These are phyloP conservation scores for Andrena fulva DNA, from an alignment of 2,888 invertebrate genomes.

Conservation along the genomic window DNA sequence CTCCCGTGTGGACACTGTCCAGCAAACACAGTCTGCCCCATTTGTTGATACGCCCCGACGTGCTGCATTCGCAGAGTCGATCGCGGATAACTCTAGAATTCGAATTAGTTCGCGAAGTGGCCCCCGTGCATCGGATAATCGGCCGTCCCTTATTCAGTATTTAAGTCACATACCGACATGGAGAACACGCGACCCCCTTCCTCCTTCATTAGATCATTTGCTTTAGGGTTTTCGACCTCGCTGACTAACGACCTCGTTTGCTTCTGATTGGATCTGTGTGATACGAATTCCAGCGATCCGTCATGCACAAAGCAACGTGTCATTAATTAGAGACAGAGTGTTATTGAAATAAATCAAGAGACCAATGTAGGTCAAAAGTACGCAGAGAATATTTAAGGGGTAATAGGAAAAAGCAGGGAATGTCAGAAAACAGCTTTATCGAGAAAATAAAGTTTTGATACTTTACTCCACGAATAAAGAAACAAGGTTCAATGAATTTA, in stretches of 20 bases:
- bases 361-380: too few relatives aligned
- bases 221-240: conserved; percentile 12
- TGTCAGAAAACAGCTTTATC: too few relatives aligned
- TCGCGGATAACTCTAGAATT: conserved; percentile 24
- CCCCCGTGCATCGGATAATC: conserved; percentile 46
- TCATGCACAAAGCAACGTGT: too few relatives aligned
- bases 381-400: too few relatives aligned
- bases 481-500: too few relatives aligned
- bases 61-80: not conserved
- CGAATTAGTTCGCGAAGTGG: conserved; percentile 43
- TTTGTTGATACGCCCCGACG: conserved; percentile 37
- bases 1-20: conserved; percentile 23
- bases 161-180: conserved; percentile 54
- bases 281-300: not conserved
- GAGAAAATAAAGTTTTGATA: too few relatives aligned
- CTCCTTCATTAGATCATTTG: conserved; percentile 28
- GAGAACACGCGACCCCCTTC: conserved; percentile 25
- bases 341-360: too few relatives aligned
- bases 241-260: conserved; percentile 29
- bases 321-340: too few relatives aligned
- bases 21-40: conserved; percentile 30
- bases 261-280: not conserved
- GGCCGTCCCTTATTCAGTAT: conserved; percentile 45
- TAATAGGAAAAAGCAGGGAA: too few relatives aligned
- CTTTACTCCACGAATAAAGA: too few relatives aligned